Evolutionary conservation across 2,888 invertebrate species (phyloP), one percentile per base, ranked within the genome.

Genomic region (Watsonalla cultraria): DNA sequence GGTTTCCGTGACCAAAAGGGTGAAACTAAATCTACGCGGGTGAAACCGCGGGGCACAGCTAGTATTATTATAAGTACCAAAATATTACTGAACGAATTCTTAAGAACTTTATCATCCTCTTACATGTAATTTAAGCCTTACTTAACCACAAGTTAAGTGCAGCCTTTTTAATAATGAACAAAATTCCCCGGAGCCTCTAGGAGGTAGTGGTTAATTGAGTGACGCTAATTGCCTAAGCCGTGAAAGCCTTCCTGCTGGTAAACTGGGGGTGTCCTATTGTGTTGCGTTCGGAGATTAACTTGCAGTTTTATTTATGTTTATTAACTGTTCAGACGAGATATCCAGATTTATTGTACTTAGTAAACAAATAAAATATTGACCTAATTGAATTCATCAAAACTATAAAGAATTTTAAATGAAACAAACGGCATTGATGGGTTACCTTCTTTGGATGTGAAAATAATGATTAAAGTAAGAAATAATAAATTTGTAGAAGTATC

Each of bases 101-200:
- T 53, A 47, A 53, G 39, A 47, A 37, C 24, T 13, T 46, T 24
- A 58, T 50, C 50, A 55, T 50, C 52, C 35, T 54, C 53, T 59
- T 35, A 55, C 61, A 11, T 42, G 60, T 72, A 71, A 70, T 74
- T 70, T 67, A 66, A 65, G 65, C 60, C 57, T 59, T 61, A 64
- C 69, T 67, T 58, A 61, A 62, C 58, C 68, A 66, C 62, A 67
- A 77, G 74, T 82, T 83, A 82, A 88, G 89, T 87, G 89, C 87
- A 84, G 82, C 86, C 86, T 86, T 84, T 87, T 90, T 86, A 89
- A 89, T 88, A 81, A 89, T 90, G 88, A 87, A 88, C 84, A 80
- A 85, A 86, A 88, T 83, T 85, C 86, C 85, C 82, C 80, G 76
- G 70, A 72, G 68, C 76, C 70, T 61, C 62, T 14, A 65, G 65